Evolutionary conservation across 2,113 vertebrate species (phyloP).

Genomic region (Salvelinus sp.): DNA sequence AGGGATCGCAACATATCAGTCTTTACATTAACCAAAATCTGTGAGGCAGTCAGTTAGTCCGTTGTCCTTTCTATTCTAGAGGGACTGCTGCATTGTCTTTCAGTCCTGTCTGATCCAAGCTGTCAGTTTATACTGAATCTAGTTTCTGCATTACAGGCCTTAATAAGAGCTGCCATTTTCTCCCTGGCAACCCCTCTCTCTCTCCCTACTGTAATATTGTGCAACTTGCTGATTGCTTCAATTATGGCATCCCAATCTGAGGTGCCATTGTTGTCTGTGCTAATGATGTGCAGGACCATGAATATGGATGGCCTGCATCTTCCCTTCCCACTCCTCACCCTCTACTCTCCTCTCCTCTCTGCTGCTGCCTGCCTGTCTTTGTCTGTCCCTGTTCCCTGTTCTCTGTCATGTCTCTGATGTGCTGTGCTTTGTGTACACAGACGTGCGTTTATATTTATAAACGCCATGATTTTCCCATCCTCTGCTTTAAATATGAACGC

Average conservation of each 20-base stretch:
- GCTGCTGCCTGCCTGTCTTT: constrained; percentile 12
- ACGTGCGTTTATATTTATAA: constrained; percentile 17
- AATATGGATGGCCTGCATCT: constrained; percentile 41
- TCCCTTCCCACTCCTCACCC: not conserved
- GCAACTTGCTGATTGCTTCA: constrained; percentile 66
- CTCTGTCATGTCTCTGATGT: constrained; percentile 12
- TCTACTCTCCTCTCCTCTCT: not conserved
- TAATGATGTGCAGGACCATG: constrained; percentile 39
- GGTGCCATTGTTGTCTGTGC: constrained; percentile 41
- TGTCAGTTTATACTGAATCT: not conserved
- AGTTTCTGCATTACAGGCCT: not conserved
- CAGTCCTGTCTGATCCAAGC: not conserved
- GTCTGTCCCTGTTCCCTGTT: constrained; percentile 2
- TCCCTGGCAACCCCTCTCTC: not conserved
- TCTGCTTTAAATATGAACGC: constrained; percentile 19
- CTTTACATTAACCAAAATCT: not conserved
- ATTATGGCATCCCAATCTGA: constrained; percentile 61
- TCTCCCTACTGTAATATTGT: constrained; percentile 36
- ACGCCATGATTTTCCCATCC: constrained; percentile 23
- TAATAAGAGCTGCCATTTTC: not conserved
- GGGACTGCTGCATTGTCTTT: not conserved
- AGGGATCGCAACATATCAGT: not conserved
- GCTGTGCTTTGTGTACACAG: constrained; percentile 14
- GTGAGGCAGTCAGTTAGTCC: no score
- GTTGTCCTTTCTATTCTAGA: not conserved